phyloP scores from a whole-genome alignment of 2,113 vertebrate genomes.

The Pygoscelis antarcticus region DNA sequence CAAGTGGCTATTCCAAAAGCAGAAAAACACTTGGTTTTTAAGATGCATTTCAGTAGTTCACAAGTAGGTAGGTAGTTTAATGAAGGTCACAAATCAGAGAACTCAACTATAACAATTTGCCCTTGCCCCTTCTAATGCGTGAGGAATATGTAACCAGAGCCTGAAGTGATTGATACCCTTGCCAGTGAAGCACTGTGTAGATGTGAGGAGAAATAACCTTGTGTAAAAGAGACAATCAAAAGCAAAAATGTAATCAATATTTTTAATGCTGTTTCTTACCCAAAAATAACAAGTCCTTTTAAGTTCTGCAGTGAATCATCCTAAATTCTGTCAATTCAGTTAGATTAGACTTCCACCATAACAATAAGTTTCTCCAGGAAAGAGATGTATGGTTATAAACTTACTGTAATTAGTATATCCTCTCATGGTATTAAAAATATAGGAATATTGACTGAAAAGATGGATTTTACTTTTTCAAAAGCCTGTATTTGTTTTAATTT shows the following conservation, averaged over 20 bases:
- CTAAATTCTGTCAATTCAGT: not conserved
- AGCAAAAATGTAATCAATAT: conserved; percentile 1
- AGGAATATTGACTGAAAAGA: conserved; percentile 22
- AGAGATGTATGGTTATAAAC: not conserved
- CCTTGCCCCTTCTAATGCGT: not conserved
- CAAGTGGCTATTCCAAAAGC: not conserved
- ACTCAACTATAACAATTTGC: not conserved
- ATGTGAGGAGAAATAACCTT: conserved; percentile 1
- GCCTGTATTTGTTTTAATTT: not conserved
- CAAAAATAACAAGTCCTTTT: conserved; percentile 16
- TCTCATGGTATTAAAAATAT: not conserved
- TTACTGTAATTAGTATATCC: conserved; percentile 1
- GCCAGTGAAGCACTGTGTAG: not conserved
- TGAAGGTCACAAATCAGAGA: not conserved
- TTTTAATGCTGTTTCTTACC: conserved; percentile 5
- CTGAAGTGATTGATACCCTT: not conserved
- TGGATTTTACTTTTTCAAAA: conserved; percentile 10
- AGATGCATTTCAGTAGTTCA: not conserved
- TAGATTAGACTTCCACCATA: not conserved
- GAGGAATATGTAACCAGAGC: not conserved
- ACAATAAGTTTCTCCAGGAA: not conserved
- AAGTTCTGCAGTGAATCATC: conserved; percentile 4
- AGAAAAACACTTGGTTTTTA: not conserved
- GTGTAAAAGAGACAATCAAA: not conserved
- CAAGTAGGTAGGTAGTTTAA: not conserved